Evolutionary conservation across 2,113 vertebrate genomes (phyloP).

Genomic region (Takifugu flavidus): DNA sequence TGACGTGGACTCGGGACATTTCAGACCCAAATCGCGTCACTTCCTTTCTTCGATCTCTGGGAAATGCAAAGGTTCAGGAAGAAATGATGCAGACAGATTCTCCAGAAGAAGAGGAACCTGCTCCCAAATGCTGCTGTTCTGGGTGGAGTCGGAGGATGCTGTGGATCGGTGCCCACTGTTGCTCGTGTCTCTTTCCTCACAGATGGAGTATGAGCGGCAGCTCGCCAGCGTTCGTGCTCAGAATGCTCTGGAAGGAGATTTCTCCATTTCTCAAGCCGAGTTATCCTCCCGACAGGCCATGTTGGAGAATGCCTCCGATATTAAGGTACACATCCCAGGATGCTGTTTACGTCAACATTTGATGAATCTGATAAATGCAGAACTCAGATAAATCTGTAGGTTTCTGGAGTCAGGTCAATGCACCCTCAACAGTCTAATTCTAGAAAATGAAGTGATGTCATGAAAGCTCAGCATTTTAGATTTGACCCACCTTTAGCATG

Average conservation of each 20-base stretch:
- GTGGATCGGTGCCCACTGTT: neutral
- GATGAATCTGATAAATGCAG: too few relatives aligned
- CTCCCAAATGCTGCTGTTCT: neutral
- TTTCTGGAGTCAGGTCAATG: too few relatives aligned
- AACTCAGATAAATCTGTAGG: too few relatives aligned
- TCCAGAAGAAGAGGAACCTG: neutral
- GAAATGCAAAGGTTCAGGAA: too few relatives aligned
- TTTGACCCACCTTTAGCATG: neutral
- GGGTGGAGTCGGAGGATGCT: neutral
- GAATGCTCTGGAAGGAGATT: slow-evolving; percentile 83
- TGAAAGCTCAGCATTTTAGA: too few relatives aligned
- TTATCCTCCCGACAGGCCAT: slow-evolving; percentile 89
- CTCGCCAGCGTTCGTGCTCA: slow-evolving; percentile 82
- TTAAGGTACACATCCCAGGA: slow-evolving; percentile 73
- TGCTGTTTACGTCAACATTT: neutral
- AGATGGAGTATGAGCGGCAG: slow-evolving; percentile 87
- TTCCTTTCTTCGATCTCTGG: too few relatives aligned
- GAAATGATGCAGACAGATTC: too few relatives aligned
- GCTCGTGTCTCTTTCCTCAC: slow-evolving; percentile 1
- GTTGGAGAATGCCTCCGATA: slow-evolving; percentile 91
- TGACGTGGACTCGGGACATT: too few relatives aligned
- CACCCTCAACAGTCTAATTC: too few relatives aligned
- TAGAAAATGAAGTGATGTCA: neutral
- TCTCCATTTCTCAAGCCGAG: slow-evolving; percentile 89
- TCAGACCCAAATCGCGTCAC: too few relatives aligned